Evolutionary conservation across 2,113 vertebrate species (phyloP), one percentile per base, ranked within the genome.

Genomic region (Xiphophorus hellerii): DNA sequence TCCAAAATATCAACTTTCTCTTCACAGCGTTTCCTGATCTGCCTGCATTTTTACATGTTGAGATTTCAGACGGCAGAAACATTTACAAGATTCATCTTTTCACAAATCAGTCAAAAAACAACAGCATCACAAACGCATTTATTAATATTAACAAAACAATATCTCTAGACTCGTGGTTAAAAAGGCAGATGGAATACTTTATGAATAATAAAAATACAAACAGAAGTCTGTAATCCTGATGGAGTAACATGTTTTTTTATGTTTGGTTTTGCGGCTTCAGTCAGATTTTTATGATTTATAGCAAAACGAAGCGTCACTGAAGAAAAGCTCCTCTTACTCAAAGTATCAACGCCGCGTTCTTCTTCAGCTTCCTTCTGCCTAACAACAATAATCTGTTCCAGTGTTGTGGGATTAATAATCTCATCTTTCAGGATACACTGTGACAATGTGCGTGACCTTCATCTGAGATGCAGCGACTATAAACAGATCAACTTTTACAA

Each of bases 301-400:
- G 71, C 74, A 89, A 69, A 90, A 84, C 1, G 35, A 0, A 58
- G 76, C 73, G 0, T 91, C 85, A 84, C 75, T 63, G 75, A 86
- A 68, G 78, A 86, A 86, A 91, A 71, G 67, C 81, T 83, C 76
- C 20, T 84, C 81, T 84, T 44, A 86, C 76, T 71, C 10, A 27
- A 69, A 76, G 68, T 87, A 78, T 90, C 69, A 86, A 44, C 66
- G 77, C 63, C 65, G 27, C 10, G 84, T 87, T 86, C 82, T 69
- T 70, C 74, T 58, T 91, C 73, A 35, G 79, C 79, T 30, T 58
- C 33, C 28, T 76, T 84, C 75, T 79, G 81, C 27, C 2, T 4
- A 35, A 62, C 5, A 0, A 29, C 22, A 29, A 48, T 33, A 0
- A 70, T 78, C 25, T 48, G 4, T 31, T 33, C 44, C 8, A 22